Base-by-base conservation (phyloP, 2,888 invertebrate genomes). In the Balanococcus diminutus region DNA sequence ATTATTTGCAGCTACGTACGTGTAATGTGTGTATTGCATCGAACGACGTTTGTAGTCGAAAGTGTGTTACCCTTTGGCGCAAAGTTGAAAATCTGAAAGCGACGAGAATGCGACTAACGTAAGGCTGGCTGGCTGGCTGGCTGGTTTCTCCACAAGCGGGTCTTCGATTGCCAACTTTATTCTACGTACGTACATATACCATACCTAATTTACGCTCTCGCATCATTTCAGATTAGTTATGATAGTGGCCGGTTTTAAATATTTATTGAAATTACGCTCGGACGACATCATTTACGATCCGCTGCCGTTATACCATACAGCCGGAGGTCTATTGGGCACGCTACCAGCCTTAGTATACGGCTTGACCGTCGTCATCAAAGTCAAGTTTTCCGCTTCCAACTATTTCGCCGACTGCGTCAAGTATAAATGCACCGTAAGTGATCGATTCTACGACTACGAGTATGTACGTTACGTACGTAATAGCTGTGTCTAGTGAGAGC, bases 241-340 rank as follows among this genome's bases (percentile, higher is more conserved):
- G 87, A 90, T 91, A 88, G 88, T 89, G 4, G 88, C 89, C 85
- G 90, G 90, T 31, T 89, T 89, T 1, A 88, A 89, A 86, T 88
- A 88, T 32, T 89, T 91, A 90, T 87, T 90, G 82, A 89, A 89
- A 36, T 87, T 91, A 32, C 88, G 88, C 19, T 87, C 89, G n/a
- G 89, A 89, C 72, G 91, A 91, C 88, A 89, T 90, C 36, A 88
- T 91, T 86, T 91, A 91, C 87, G 89, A 90, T 87, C 88, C 91
- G 3, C 87, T 91, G 84, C 91, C 91, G n/a, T 89, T 91, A 39
- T 91, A 91, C 88, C 91, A 91, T 87, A 90, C 90, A 1, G 91
- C 91, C 56, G 91, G 91, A 36, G 91, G 91, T 31, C 88, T 91
- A 72, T 88, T 91, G 9, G 91, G 91, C n/a, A 90, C 89, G n/a